These are phyloP conservation scores for Strongylocentrotus purpuratus DNA, from an alignment of 35 echinoderm and acorn worm species.

Conservation along the genomic window DNA sequence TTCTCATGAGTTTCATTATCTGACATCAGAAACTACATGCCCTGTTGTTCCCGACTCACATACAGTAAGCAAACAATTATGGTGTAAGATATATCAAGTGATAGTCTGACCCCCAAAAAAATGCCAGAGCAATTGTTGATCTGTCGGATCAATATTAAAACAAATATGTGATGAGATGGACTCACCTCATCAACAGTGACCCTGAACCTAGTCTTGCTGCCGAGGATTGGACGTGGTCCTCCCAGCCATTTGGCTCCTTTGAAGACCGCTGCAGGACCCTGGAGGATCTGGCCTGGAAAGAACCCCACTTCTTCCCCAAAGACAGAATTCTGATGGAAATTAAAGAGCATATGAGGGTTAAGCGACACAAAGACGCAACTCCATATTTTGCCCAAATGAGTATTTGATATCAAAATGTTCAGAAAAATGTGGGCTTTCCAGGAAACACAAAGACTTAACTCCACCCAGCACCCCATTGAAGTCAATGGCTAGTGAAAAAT, in stretches of 20 bases:
- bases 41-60: background rate
- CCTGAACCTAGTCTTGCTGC: slow-evolving; percentile 80
- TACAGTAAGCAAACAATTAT: background rate
- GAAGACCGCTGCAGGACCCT: slow-evolving; percentile 76
- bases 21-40: no score
- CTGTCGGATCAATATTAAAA: background rate
- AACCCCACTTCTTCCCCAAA: slow-evolving; percentile 81
- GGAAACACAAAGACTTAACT: no score
- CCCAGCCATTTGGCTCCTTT: slow-evolving; percentile 91
- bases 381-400: no score
- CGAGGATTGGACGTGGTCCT: slow-evolving; percentile 86
- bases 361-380: no score
- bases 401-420: no score
- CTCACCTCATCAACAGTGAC: slow-evolving; percentile 93
- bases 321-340: slow-evolving; percentile 64
- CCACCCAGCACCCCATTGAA: no score
- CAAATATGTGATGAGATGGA: background rate
- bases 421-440: no score
- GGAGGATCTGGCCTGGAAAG: slow-evolving; percentile 86
- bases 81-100: background rate
- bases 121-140: background rate
- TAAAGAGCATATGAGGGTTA: background rate
- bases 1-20: no score
- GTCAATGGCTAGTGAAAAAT: no score
- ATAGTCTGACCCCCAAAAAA: background rate